phyloP scores from a whole-genome alignment of 2,888 invertebrate species.

The Melangyna quadrimaculata region DNA sequence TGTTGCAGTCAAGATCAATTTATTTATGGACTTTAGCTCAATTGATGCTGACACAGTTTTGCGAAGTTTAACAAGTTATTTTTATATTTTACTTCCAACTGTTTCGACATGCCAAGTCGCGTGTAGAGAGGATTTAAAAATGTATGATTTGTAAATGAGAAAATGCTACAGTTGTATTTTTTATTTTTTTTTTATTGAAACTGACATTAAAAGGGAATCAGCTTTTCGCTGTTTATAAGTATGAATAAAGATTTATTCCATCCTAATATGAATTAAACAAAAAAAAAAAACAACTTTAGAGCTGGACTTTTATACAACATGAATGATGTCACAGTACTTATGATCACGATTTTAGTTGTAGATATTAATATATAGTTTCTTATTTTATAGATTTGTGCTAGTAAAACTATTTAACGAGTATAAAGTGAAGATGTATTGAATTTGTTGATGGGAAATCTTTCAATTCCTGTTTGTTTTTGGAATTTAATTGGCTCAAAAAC shows the following conservation, averaged over 20 bases:
- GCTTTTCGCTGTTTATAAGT: not conserved
- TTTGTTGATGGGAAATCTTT: too few species aligned
- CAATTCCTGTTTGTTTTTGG: too few species aligned
- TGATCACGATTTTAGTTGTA: too few species aligned
- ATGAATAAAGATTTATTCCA: not conserved
- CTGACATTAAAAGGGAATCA: not conserved
- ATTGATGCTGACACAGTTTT: not conserved
- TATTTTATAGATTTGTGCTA: too few species aligned
- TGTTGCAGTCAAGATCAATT: not conserved
- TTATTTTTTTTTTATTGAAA: not conserved
- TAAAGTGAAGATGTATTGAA: too few species aligned
- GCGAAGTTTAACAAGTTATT: not conserved
- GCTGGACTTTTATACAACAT: too few species aligned
- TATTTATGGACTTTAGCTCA: slow-evolving; percentile 7
- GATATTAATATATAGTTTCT: too few species aligned
- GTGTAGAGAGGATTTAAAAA: not conserved
- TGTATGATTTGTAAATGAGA: not conserved
- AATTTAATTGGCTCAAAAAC: too few species aligned
- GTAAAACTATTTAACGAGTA: too few species aligned
- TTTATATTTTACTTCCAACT: not conserved
- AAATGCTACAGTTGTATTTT: not conserved
- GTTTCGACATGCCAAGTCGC: not conserved
- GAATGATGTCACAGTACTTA: too few species aligned
- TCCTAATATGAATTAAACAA: not conserved
- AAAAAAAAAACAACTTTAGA: too few species aligned